These are phyloP conservation scores for Hermaeophaga mercurialis DNA, from an alignment of 2,888 invertebrate genomes.

Conservation along the genomic window DNA sequence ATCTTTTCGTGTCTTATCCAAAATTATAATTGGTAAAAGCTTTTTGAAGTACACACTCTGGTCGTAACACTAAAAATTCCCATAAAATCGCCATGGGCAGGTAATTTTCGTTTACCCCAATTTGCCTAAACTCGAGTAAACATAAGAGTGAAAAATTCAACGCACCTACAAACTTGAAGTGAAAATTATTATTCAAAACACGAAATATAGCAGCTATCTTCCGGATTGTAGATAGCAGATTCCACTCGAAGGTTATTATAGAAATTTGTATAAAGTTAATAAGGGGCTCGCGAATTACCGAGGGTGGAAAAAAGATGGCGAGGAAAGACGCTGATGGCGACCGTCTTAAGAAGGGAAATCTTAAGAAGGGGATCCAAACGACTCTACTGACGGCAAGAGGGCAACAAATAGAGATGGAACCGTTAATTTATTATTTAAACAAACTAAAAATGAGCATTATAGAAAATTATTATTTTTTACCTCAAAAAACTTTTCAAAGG, in stretches of 20 bases:
- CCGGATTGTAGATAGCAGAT: constrained; percentile 29
- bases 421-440: too few relatives aligned
- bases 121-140: neutral
- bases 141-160: neutral
- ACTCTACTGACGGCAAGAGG: constrained; percentile 32
- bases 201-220: constrained; percentile 27
- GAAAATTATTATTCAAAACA: constrained; percentile 30
- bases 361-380: constrained; percentile 30
- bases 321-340: constrained; percentile 18
- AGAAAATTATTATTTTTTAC: too few relatives aligned
- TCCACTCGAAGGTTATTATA: constrained; percentile 32
- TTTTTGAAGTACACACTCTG: neutral
- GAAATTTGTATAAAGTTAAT: constrained; percentile 39
- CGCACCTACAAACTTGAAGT: constrained; percentile 2
- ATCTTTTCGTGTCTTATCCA: too few relatives aligned
- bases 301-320: constrained; percentile 19
- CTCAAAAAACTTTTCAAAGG: too few relatives aligned
- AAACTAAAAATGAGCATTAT: too few relatives aligned
- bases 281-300: constrained; percentile 34
- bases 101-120: neutral
- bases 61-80: neutral
- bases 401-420: constrained; percentile 12
- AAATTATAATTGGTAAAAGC: neutral
- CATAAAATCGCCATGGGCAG: neutral
- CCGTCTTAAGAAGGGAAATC: constrained; percentile 26